These are phyloP conservation scores for Tauraco erythrolophus DNA, from an alignment of 2,113 vertebrate species.

Conservation along the genomic window DNA sequence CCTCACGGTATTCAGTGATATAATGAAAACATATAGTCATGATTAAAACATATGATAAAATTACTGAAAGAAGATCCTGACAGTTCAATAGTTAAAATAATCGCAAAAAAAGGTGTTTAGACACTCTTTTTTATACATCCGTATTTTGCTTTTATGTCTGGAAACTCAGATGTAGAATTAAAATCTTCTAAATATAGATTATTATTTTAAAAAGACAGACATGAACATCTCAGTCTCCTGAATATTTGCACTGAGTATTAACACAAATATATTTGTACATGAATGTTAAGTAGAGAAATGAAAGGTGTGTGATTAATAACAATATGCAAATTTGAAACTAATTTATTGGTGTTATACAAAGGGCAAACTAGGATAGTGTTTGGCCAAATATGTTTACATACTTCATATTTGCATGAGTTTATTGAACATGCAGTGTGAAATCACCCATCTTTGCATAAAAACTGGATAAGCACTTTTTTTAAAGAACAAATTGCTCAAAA, in stretches of 20 bases:
- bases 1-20: background rate
- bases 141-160: background rate
- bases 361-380: conserved; percentile 45
- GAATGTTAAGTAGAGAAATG: conserved; percentile 63
- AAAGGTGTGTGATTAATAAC: conserved; percentile 63
- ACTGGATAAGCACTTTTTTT: background rate
- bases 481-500: background rate
- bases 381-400: conserved; percentile 66
- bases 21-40: background rate
- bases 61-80: background rate
- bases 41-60: background rate
- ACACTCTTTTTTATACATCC: background rate
- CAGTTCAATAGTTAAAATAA: background rate
- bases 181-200: background rate
- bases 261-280: conserved; percentile 43
- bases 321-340: conserved; percentile 61
- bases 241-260: conserved; percentile 25
- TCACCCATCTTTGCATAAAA: conserved; percentile 58
- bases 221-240: background rate
- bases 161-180: background rate
- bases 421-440: conserved; percentile 56
- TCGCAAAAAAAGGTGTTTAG: background rate
- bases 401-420: conserved; percentile 41
- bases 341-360: conserved; percentile 64
- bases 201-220: background rate